Conservation (phyloP, 1,140 invertebrate species). For the Brachionus koreanus region DNA sequence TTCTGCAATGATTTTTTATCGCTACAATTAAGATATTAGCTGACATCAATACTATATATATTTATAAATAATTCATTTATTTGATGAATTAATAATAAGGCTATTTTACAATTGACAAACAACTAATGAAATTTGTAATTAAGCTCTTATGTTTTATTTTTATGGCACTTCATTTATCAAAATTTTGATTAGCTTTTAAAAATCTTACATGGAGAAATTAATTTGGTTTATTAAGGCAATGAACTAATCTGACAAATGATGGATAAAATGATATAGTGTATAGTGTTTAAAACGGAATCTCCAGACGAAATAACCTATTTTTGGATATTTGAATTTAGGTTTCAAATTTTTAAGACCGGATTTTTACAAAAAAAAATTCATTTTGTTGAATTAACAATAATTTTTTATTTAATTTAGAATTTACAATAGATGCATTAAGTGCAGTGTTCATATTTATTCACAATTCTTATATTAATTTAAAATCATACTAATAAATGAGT, state of each 20-base stretch:
- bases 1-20: neutral
- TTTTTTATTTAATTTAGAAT: neutral
- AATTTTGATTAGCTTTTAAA: neutral
- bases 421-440: neutral
- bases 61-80: neutral
- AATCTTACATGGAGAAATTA: neutral
- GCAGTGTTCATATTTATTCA: neutral
- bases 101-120: neutral
- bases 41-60: neutral
- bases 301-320: conserved; percentile 6
- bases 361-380: neutral
- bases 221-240: neutral
- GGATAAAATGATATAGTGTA: neutral
- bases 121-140: conserved; percentile 21
- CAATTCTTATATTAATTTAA: neutral
- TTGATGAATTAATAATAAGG: neutral
- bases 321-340: neutral
- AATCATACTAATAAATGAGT: too few relatives aligned
- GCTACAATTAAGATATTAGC: neutral
- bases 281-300: neutral
- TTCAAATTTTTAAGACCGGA: neutral
- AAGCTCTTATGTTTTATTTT: conserved; percentile 7
- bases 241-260: conserved; percentile 7
- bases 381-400: neutral
- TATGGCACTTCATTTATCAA: conserved; percentile 20